Percentiles rank a stretch among this genome's conserved stretches.
Conservation (phyloP, 2,888 invertebrate genomes). For the Drosophila helvetica region DNA sequence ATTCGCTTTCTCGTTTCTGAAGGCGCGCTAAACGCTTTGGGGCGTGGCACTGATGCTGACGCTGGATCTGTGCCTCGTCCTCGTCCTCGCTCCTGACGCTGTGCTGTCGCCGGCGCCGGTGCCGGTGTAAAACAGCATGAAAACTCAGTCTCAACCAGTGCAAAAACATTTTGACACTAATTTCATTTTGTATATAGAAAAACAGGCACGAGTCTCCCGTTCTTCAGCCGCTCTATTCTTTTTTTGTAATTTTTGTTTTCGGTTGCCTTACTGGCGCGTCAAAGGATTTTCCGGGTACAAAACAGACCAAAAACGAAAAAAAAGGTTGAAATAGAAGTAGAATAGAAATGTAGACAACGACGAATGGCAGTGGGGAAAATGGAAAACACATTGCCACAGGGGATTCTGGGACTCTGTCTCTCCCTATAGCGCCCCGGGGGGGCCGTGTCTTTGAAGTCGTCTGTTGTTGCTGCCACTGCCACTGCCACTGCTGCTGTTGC, state of each 20-base stretch:
- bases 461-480: slow-evolving; percentile 7
- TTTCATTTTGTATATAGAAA: slow-evolving; percentile 75
- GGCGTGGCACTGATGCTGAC: slow-evolving; percentile 57
- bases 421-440: slow-evolving; percentile 35
- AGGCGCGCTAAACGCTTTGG: slow-evolving; percentile 72
- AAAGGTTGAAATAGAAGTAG: slow-evolving; percentile 68
- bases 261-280: slow-evolving; percentile 58
- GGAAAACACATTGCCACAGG: slow-evolving; percentile 65
- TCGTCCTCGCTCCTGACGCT: slow-evolving; percentile 9
- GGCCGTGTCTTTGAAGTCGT: slow-evolving; percentile 64
- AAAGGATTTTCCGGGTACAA: slow-evolving; percentile 66
- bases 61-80: neutral
- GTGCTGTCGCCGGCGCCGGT: slow-evolving; percentile 21
- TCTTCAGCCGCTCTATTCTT: slow-evolving; percentile 18
- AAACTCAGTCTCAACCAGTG: slow-evolving; percentile 74
- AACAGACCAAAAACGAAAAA: slow-evolving; percentile 3
- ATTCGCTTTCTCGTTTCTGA: slow-evolving; percentile 55
- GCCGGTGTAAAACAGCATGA: slow-evolving; percentile 77
- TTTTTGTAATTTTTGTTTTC: slow-evolving; percentile 16
- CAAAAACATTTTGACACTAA: slow-evolving; percentile 79
- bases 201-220: slow-evolving; percentile 58
- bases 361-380: slow-evolving; percentile 48
- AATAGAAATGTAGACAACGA: slow-evolving; percentile 67
- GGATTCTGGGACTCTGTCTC: slow-evolving; percentile 28
- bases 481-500: neutral